Evolutionary conservation across 2,797 vertebrate genomes (phyloP).

Genomic region (Lophotriccus pileatus): DNA sequence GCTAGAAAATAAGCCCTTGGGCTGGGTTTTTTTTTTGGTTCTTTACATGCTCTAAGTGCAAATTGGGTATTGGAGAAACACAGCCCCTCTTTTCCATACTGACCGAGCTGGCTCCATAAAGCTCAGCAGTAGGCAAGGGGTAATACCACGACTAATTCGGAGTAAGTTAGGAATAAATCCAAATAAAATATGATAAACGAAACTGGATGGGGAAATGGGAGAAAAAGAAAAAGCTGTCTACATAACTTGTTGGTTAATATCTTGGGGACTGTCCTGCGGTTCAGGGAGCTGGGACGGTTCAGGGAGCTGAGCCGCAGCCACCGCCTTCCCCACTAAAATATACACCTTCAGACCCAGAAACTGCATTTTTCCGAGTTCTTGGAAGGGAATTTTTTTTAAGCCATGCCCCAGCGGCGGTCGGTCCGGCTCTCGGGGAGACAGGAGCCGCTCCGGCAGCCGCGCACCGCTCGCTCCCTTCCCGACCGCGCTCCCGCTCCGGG

Average conservation of each 20-base stretch:
- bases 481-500: background rate
- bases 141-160: background rate
- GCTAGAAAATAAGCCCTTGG: background rate
- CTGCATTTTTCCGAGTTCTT: background rate
- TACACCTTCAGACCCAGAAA: background rate
- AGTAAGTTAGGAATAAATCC: background rate
- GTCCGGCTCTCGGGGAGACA: background rate
- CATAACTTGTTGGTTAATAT: background rate
- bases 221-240: background rate
- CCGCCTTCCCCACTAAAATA: background rate
- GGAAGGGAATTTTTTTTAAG: background rate
- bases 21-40: background rate
- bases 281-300: background rate
- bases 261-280: fast-evolving
- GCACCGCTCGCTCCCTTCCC: background rate
- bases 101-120: fast-evolving
- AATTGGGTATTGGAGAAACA: background rate
- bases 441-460: background rate
- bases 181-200: background rate
- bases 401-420: background rate
- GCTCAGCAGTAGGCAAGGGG: background rate
- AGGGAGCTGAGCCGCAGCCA: background rate
- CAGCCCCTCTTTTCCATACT: background rate
- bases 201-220: background rate
- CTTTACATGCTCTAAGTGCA: background rate